These are phyloP conservation scores for Thunnus maccoyii DNA, from an alignment of 2,113 vertebrate genomes.

Conservation along the genomic window DNA sequence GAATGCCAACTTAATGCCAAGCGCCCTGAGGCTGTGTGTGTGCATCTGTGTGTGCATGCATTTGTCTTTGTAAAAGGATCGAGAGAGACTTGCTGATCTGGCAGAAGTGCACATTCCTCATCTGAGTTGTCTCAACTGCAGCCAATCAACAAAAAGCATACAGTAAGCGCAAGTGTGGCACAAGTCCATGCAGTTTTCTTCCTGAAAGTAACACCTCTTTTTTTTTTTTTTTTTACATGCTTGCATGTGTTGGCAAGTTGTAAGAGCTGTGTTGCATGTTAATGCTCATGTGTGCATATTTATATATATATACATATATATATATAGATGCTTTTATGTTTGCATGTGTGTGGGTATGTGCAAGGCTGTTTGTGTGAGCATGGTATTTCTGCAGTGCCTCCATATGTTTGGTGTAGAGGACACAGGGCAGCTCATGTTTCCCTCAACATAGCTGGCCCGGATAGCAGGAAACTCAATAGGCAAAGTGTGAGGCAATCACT, in stretches of 20 bases:
- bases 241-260: conserved; percentile 1
- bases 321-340: too few relatives aligned
- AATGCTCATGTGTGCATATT: not conserved
- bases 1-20: conserved; percentile 45
- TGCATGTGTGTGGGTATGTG: not conserved
- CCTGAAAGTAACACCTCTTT: not conserved
- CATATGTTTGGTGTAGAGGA: conserved; percentile 18
- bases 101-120: conserved; percentile 45
- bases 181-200: conserved; percentile 22
- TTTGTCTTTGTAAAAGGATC: conserved; percentile 24
- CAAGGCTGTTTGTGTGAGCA: conserved; percentile 5
- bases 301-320: too few relatives aligned
- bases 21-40: conserved; percentile 29
- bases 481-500: conserved; percentile 44
- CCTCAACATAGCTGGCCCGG: conserved; percentile 44
- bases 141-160: conserved; percentile 36
- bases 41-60: not conserved
- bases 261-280: not conserved
- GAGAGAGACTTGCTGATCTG: conserved; percentile 52
- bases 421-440: conserved; percentile 41
- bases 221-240: not conserved
- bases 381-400: conserved; percentile 13
- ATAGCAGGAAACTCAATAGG: conserved; percentile 59
- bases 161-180: not conserved
- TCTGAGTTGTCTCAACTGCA: conserved; percentile 53